These are phyloP conservation scores for Sinodicranocentrus sp. DNA, from an alignment of 2,888 invertebrate species.

Conservation along the genomic window DNA sequence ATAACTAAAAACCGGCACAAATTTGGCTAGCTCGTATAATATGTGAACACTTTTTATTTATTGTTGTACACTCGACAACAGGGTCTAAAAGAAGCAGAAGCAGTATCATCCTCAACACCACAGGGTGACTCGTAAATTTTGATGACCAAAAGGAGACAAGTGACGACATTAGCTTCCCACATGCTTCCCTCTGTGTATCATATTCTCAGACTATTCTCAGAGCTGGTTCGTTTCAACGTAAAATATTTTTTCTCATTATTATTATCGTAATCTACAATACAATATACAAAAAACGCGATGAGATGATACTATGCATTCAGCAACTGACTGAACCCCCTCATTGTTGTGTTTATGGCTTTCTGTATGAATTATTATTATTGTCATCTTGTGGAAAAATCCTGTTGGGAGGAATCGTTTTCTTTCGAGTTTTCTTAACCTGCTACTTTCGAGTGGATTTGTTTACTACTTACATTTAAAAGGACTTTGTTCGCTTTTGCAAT, in stretches of 20 bases:
- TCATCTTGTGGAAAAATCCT: conserved; percentile 64
- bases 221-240: background rate
- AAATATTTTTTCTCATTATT: conserved; percentile 25
- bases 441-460: no score
- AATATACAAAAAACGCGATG: conserved; percentile 16
- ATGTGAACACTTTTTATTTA: conserved; percentile 42
- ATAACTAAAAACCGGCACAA: conserved; percentile 74
- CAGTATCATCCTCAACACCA: conserved; percentile 71
- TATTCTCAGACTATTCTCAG: conserved; percentile 9
- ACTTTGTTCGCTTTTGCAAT: no score
- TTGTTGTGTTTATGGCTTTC: conserved; percentile 74
- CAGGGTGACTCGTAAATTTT: conserved; percentile 76
- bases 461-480: no score
- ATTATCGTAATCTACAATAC: conserved; percentile 28
- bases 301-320: conserved; percentile 27
- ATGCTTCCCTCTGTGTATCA: conserved; percentile 48
- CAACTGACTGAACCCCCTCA: conserved; percentile 55
- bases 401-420: no score
- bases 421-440: no score
- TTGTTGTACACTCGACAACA: conserved; percentile 32
- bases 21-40: conserved; percentile 67
- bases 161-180: conserved; percentile 76
- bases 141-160: conserved; percentile 76
- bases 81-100: conserved; percentile 38
- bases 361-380: conserved; percentile 75